A percentile compares a stretch with the other conserved stretches of the same genome.
Evolutionary conservation across 1,140 invertebrate species (phyloP).

Genomic region (Formica selysi): DNA sequence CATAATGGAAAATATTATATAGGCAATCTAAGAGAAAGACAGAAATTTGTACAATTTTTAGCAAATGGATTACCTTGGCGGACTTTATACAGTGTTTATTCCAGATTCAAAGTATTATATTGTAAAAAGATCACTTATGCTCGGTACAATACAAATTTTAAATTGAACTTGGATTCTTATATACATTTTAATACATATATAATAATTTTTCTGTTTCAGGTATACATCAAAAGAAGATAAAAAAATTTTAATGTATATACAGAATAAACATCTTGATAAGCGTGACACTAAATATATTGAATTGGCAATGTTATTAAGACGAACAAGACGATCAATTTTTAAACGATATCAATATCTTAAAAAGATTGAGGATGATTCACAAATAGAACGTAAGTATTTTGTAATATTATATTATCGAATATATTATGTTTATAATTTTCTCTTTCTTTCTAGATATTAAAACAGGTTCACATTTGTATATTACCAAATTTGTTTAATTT

Average conservation of each 20-base stretch:
- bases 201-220: conserved; percentile 36
- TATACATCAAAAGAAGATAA: conserved; percentile 72
- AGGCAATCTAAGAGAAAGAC: conserved; percentile 65
- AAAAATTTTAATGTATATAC: conserved; percentile 67
- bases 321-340: conserved; percentile 66
- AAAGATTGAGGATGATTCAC: not conserved
- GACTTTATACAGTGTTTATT: conserved; percentile 79
- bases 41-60: conserved; percentile 82
- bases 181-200: not conserved
- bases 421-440: not conserved
- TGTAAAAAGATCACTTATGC: conserved; percentile 25
- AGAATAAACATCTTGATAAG: not conserved
- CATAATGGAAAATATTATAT: conserved; percentile 71
- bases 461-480: not conserved
- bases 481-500: conserved; percentile 3
- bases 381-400: conserved; percentile 28
- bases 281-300: conserved; percentile 48
- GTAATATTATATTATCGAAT: conserved; percentile 12
- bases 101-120: conserved; percentile 78
- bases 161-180: not conserved
- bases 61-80: conserved; percentile 81
- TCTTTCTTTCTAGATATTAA: not conserved
- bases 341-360: conserved; percentile 65
- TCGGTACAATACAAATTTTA: conserved; percentile 51
- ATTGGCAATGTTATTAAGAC: conserved; percentile 69